Percentiles rank a stretch among this genome's conserved stretches.
Conservation (phyloP, 2,888 invertebrate species). For the Habrosyne pyritoides region DNA sequence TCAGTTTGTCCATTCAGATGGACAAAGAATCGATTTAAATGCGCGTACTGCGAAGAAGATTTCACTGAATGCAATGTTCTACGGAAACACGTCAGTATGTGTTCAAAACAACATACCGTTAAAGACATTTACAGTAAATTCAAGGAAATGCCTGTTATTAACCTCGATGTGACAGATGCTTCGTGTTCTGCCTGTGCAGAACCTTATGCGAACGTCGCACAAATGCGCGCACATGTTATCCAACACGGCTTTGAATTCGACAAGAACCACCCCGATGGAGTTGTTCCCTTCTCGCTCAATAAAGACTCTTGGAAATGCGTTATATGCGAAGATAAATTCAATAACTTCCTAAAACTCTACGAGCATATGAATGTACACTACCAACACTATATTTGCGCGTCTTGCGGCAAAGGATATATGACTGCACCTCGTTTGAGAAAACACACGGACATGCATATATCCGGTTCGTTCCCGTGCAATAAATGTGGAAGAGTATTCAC, state of each 20-base stretch:
- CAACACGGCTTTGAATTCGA: constrained; percentile 63
- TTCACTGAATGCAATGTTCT: constrained; percentile 63
- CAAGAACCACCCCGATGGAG: constrained; percentile 64
- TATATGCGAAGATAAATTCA: constrained; percentile 63
- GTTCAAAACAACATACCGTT: constrained; percentile 52
- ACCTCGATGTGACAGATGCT: constrained; percentile 65
- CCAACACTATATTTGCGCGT: constrained; percentile 73
- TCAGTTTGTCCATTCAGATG: constrained; percentile 69
- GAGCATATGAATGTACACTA: constrained; percentile 77
- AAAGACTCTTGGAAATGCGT: constrained; percentile 71
- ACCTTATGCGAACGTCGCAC: constrained; percentile 45
- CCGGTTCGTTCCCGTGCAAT: constrained; percentile 69
- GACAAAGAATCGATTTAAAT: constrained; percentile 71
- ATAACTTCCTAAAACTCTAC: constrained; percentile 72
- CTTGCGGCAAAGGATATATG: constrained; percentile 76
- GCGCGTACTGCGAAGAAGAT: constrained; percentile 69
- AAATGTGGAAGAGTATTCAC: constrained; percentile 64
- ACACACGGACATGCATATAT: constrained; percentile 70
- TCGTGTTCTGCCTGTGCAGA: constrained; percentile 56
- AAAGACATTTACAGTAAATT: constrained; percentile 74
- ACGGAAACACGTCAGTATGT: constrained; percentile 59
- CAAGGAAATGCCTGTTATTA: constrained; percentile 74
- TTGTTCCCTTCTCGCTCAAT: constrained; percentile 65
- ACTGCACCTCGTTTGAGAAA: constrained; percentile 69
- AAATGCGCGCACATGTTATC: constrained; percentile 62